A percentile compares a stretch with the other conserved stretches of the same genome.
These are phyloP conservation scores for Adrianichthys oophorus DNA, from an alignment of 2,797 vertebrate species.

Conservation along the genomic window DNA sequence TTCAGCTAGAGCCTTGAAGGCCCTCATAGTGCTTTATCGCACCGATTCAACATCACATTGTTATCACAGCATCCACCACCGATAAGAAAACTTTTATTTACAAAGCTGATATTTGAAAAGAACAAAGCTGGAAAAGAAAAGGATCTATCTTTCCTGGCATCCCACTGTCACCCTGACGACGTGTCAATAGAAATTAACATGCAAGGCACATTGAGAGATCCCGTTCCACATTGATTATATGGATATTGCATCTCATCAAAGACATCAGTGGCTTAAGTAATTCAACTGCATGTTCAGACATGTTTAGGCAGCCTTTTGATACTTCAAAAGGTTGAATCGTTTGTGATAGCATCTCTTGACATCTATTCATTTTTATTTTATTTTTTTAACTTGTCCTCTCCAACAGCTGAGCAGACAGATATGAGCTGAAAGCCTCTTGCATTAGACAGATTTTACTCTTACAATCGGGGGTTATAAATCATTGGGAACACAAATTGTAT, in stretches of 20 bases:
- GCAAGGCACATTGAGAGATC: constrained; percentile 36
- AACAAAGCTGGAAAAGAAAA: constrained; percentile 41
- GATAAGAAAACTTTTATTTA: constrained; percentile 53
- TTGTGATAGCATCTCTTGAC: constrained; percentile 68
- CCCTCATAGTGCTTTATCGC: constrained; percentile 38
- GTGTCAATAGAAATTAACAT: constrained; percentile 61
- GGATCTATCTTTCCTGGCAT: constrained; percentile 37
- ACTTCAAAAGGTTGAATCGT: constrained; percentile 69
- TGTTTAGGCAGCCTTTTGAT: constrained; percentile 65
- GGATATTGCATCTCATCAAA: constrained; percentile 68
- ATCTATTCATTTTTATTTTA: no score
- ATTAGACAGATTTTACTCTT: no score
- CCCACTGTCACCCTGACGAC: constrained; percentile 42
- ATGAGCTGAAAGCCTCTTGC: no score
- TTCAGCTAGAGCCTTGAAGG: constrained; percentile 24
- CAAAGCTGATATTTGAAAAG: constrained; percentile 44
- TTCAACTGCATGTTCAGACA: constrained; percentile 60
- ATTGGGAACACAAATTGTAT: no score
- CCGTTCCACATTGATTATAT: constrained; percentile 64
- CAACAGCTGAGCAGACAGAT: no score
- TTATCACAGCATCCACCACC: constrained; percentile 38
- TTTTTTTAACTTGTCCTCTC: no score
- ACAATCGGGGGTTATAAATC: no score
- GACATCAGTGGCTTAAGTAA: constrained; percentile 56
- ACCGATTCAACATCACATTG: constrained; percentile 28